Evolutionary conservation across 2,113 vertebrate genomes (phyloP).

Genomic region (Cyanistes caeruleus): DNA sequence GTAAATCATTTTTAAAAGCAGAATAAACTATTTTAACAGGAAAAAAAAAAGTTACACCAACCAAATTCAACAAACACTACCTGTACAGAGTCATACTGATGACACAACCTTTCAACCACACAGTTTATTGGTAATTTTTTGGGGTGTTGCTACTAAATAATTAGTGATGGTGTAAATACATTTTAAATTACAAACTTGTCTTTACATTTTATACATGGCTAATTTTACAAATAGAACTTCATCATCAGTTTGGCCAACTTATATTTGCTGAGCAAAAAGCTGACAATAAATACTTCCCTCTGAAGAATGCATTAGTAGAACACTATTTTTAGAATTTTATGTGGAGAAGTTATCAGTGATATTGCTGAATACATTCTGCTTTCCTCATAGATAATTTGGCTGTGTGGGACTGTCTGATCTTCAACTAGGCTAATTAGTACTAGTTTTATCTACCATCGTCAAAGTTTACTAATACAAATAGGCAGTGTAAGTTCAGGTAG

Average conservation of each 20-base stretch:
- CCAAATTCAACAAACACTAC: not conserved
- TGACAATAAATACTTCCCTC: constrained; percentile 67
- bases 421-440: constrained; percentile 34
- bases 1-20: not conserved
- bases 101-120: not conserved
- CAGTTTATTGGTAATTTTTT: constrained; percentile 48
- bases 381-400: not conserved
- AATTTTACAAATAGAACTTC: constrained; percentile 73
- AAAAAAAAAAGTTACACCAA: not conserved
- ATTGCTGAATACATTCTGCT: not conserved
- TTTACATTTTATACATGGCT: constrained; percentile 74
- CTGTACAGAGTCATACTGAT: not conserved
- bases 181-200: constrained; percentile 74
- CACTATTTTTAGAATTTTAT: not conserved
- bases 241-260: constrained; percentile 7
- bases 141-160: constrained; percentile 45
- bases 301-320: not conserved
- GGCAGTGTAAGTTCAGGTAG: not conserved
- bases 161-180: constrained; percentile 71
- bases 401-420: not conserved
- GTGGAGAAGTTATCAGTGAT: not conserved
- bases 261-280: constrained; percentile 37
- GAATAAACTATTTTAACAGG: constrained; percentile 35
- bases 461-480: not conserved
- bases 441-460: not conserved